A percentile compares a stretch with the other conserved stretches of the same genome.
Evolutionary conservation across 1,140 invertebrate genomes (phyloP).

Genomic region (Aradophagus sp.): DNA sequence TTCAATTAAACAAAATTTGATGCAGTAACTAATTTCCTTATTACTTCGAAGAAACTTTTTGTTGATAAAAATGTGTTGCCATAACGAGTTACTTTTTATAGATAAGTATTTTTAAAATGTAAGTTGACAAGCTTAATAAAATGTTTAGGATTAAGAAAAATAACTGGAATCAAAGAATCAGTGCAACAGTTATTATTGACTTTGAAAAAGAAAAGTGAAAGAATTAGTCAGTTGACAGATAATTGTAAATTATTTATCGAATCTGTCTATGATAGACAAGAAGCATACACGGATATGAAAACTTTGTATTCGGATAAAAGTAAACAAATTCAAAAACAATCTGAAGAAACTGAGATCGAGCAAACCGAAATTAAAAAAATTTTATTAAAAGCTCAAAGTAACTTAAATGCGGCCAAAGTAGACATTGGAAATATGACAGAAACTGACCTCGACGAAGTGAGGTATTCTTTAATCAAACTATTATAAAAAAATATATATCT

Average conservation of each 20-base stretch:
- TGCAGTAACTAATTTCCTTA: too few relatives aligned
- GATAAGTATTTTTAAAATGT: too few relatives aligned
- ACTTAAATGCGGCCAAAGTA: slow-evolving; percentile 83
- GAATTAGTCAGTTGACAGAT: slow-evolving; percentile 83
- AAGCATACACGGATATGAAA: slow-evolving; percentile 84
- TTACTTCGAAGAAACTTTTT: too few relatives aligned
- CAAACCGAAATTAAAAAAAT: slow-evolving; percentile 87
- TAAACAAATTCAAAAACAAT: slow-evolving; percentile 86
- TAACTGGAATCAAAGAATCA: slow-evolving; percentile 84
- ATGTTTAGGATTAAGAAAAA: slow-evolving; percentile 82
- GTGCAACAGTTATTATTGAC: slow-evolving; percentile 83
- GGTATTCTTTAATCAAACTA: too few relatives aligned
- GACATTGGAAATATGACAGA: slow-evolving; percentile 89
- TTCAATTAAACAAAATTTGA: too few relatives aligned
- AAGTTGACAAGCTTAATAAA: too few relatives aligned
- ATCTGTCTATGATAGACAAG: slow-evolving; percentile 80
- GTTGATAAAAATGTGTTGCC: too few relatives aligned
- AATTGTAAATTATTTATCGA: slow-evolving; percentile 83
- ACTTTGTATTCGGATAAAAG: slow-evolving; percentile 84
- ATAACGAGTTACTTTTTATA: too few relatives aligned
- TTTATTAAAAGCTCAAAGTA: slow-evolving; percentile 85
- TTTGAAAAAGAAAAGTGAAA: slow-evolving; percentile 84
- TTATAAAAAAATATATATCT: too few relatives aligned
- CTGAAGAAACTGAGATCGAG: slow-evolving; percentile 84
- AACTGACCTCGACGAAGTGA: slow-evolving; percentile 91